Conservation (phyloP, 2,888 invertebrate genomes). For the Drosophila borborema region DNA sequence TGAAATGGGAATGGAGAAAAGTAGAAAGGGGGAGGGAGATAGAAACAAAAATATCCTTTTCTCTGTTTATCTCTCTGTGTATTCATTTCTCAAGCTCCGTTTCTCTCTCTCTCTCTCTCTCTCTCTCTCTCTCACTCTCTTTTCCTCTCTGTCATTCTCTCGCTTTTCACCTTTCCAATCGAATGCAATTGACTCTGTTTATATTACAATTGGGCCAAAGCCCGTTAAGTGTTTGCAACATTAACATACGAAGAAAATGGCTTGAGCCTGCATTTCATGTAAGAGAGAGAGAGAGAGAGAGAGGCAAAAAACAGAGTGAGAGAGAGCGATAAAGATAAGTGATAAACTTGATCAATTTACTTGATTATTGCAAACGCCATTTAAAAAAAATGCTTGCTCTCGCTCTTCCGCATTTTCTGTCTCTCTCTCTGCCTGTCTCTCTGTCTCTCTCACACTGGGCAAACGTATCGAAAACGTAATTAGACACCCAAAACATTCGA, state of each 20-base stretch:
- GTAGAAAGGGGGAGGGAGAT: no score
- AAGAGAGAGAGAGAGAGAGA: no score
- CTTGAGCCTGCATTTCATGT: not conserved
- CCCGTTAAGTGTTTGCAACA: not conserved
- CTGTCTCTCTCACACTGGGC: not conserved
- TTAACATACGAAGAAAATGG: constrained; percentile 25
- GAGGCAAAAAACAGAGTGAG: not conserved
- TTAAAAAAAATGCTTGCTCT: not conserved
- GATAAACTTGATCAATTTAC: not conserved
- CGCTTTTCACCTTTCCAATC: not conserved
- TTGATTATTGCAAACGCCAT: constrained; percentile 13
- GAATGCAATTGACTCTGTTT: constrained; percentile 10
- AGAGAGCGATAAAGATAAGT: not conserved
- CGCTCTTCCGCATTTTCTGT: not conserved
- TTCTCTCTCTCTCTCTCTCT: not conserved
- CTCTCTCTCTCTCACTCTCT: not conserved
- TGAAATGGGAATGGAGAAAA: no score
- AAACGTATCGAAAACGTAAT: constrained; percentile 47
- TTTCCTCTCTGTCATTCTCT: not conserved
- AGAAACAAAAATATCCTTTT: not conserved
- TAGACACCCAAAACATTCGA: constrained; percentile 28
- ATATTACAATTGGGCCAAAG: constrained; percentile 24
- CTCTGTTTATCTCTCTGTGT: not conserved
- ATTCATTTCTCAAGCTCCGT: not conserved
- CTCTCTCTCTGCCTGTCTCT: not conserved